Percentiles rank a stretch among this genome's conserved stretches.
Evolutionary conservation across 2,888 invertebrate species (phyloP).

Genomic region (Plebejus anna): DNA sequence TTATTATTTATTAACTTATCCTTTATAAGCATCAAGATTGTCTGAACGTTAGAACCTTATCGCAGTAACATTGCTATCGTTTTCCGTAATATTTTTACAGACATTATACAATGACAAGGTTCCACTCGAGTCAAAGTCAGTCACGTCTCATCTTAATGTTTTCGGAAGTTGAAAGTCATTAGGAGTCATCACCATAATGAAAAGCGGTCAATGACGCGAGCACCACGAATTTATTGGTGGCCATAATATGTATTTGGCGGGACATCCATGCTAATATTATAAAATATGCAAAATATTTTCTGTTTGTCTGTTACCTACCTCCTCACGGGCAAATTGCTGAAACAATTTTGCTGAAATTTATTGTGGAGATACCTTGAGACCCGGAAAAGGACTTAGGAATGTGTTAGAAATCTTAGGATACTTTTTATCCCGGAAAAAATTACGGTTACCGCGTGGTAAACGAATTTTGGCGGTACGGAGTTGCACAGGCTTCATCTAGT

Average conservation of each 20-base stretch:
- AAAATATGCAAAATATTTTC: not conserved
- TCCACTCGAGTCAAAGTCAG: conserved; percentile 15
- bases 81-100: not conserved
- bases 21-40: not conserved
- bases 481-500: not conserved
- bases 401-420: too few relatives aligned
- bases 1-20: not conserved
- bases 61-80: not conserved
- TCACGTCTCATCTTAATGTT: conserved; percentile 24
- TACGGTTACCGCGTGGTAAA: too few relatives aligned
- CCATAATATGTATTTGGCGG: not conserved
- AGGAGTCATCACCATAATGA: conserved; percentile 14
- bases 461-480: not conserved
- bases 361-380: too few relatives aligned
- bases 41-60: not conserved
- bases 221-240: not conserved
- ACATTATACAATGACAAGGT: not conserved
- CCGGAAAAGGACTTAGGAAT: too few relatives aligned
- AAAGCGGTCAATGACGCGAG: conserved; percentile 22
- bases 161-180: conserved; percentile 19
- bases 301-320: not conserved
- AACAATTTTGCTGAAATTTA: too few relatives aligned
- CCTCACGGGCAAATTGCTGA: too few relatives aligned
- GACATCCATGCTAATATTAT: not conserved
- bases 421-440: too few relatives aligned